A percentile compares a stretch with the other conserved stretches of the same genome.
Evolutionary conservation across 2,888 invertebrate species (phyloP).

Genomic region (Aleiodes alternator): DNA sequence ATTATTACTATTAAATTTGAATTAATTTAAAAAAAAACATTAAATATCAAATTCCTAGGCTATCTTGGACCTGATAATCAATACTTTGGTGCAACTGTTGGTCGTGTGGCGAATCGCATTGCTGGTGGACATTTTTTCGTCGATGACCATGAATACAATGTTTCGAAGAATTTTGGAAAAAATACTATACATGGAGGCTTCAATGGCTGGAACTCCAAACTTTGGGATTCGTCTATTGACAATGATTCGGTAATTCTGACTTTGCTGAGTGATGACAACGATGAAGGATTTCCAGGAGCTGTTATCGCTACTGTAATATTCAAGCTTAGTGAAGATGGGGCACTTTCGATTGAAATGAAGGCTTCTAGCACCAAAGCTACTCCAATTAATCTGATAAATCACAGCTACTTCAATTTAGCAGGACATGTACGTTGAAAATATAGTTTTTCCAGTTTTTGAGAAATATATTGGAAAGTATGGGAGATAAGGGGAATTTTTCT

Average conservation of each 20-base stretch:
- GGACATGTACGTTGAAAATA: slow-evolving; percentile 83
- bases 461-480: no score
- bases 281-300: slow-evolving; percentile 94
- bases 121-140: slow-evolving; percentile 83
- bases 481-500: no score
- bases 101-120: slow-evolving; percentile 90
- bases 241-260: slow-evolving; percentile 80
- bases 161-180: slow-evolving; percentile 84
- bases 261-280: slow-evolving; percentile 85
- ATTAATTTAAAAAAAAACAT: no score
- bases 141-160: slow-evolving; percentile 81
- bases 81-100: slow-evolving; percentile 92
- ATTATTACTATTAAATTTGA: no score
- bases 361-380: slow-evolving; percentile 88
- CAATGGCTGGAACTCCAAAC: slow-evolving; percentile 86
- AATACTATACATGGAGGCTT: slow-evolving; percentile 90
- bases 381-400: slow-evolving; percentile 90
- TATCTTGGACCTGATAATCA: slow-evolving; percentile 83
- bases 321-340: slow-evolving; percentile 84
- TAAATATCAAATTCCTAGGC: slow-evolving; percentile 74
- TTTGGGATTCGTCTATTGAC: slow-evolving; percentile 67
- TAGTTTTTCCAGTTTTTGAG: not conserved
- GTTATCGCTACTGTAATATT: slow-evolving; percentile 84
- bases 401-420: slow-evolving; percentile 93
- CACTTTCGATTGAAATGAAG: slow-evolving; percentile 84